These are phyloP conservation scores for Kradibia gibbosae DNA, from an alignment of 1,140 invertebrate genomes.

Conservation along the genomic window DNA sequence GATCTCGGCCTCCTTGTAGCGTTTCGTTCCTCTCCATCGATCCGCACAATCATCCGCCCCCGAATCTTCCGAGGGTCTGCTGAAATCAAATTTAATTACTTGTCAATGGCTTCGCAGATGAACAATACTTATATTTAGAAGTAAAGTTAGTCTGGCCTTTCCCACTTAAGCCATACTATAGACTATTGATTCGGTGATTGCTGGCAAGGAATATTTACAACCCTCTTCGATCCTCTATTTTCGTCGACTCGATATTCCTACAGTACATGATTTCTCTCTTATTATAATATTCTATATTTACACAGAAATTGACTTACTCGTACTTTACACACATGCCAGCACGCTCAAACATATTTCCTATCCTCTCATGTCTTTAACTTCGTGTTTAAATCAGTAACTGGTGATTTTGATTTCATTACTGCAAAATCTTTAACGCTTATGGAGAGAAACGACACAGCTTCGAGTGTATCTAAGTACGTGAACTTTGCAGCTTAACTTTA, in stretches of 20 bases:
- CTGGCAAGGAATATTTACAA: background rate
- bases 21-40: conserved; percentile 54
- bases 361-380: background rate
- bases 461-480: background rate
- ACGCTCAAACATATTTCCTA: too few relatives aligned
- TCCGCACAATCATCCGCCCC: conserved; percentile 59
- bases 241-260: background rate
- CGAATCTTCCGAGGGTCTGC: conserved; percentile 68
- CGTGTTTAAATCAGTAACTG: background rate
- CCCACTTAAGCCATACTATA: background rate
- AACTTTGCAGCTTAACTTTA: background rate
- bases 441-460: background rate
- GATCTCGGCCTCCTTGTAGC: conserved; percentile 67
- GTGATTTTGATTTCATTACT: background rate
- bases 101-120: background rate
- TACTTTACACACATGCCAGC: background rate
- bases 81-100: conserved; percentile 29
- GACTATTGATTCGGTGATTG: conserved; percentile 10
- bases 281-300: background rate
- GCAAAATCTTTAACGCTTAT: background rate
- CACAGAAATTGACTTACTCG: background rate
- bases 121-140: background rate
- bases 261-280: background rate
- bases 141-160: too few relatives aligned
- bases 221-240: background rate